A percentile compares a stretch with the other conserved stretches of the same genome.
Evolutionary conservation across 1,140 invertebrate genomes (phyloP).

Genomic region (Macrobrachium nipponense): DNA sequence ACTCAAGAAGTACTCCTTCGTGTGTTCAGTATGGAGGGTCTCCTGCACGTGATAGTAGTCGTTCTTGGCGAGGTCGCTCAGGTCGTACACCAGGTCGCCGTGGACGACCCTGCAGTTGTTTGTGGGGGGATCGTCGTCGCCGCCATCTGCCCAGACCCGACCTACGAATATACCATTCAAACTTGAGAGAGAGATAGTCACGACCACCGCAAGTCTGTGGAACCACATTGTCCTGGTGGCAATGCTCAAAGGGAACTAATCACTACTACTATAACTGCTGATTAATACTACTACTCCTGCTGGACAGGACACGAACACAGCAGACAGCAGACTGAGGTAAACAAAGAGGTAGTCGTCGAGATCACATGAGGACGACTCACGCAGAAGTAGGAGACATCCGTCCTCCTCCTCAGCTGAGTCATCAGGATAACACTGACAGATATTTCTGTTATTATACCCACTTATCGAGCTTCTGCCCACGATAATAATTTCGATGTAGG

Average conservation of each 20-base stretch:
- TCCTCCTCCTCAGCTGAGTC: slow-evolving; percentile 12
- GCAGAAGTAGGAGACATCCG: no score
- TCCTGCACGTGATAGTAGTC: slow-evolving; percentile 9
- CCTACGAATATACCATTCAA: no score
- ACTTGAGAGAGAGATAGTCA: neutral
- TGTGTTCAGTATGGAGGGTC: neutral
- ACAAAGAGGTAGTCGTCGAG: no score
- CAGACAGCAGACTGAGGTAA: no score
- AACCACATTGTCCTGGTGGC: neutral
- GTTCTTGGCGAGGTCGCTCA: neutral
- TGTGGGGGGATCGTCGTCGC: no score
- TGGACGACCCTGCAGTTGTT: slow-evolving; percentile 11
- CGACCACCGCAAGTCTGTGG: no score
- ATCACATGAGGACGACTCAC: slow-evolving; percentile 19
- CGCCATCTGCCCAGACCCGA: no score
- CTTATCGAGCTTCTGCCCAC: neutral
- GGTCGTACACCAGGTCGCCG: slow-evolving; percentile 21
- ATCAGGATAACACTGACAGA: neutral
- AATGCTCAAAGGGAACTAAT: no score
- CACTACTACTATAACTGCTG: no score
- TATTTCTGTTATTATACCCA: no score
- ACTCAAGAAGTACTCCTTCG: neutral
- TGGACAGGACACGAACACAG: no score
- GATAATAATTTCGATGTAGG: neutral
- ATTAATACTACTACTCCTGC: no score